Conservation (phyloP, 2,113 vertebrate species). For the Hippocampus barbouri region DNA sequence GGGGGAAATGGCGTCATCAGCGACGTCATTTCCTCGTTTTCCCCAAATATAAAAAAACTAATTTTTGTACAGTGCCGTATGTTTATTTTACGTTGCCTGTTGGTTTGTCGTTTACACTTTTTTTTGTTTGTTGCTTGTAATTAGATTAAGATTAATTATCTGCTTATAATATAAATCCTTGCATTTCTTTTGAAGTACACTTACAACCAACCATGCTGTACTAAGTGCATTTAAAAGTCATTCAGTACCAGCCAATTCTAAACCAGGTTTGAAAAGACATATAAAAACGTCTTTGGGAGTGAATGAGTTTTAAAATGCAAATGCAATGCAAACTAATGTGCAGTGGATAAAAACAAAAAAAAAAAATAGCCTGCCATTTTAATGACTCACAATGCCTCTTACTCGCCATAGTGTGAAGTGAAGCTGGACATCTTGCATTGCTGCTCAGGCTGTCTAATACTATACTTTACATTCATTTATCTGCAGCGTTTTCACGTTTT, state of each 20-base stretch:
- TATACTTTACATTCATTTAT: no score
- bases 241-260: no score
- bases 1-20: slow-evolving; percentile 48
- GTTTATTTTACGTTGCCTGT: not conserved
- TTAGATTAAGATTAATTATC: not conserved
- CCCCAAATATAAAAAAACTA: not conserved
- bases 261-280: no score
- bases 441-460: no score
- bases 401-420: no score
- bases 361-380: not conserved
- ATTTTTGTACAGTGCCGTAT: not conserved
- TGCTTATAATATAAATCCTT: not conserved
- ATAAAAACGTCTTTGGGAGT: no score
- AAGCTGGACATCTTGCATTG: no score
- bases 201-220: not conserved
- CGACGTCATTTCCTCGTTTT: not conserved
- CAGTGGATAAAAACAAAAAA: not conserved
- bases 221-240: not conserved
- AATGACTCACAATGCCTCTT: no score
- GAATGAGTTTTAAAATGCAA: no score
- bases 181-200: not conserved
- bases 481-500: no score
- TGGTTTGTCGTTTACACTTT: not conserved
- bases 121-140: not conserved
- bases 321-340: not conserved